Percentiles rank a stretch among this genome's conserved stretches.
phyloP scores from a whole-genome alignment of 2,797 vertebrate species.

The Tadarida brasiliensis region DNA sequence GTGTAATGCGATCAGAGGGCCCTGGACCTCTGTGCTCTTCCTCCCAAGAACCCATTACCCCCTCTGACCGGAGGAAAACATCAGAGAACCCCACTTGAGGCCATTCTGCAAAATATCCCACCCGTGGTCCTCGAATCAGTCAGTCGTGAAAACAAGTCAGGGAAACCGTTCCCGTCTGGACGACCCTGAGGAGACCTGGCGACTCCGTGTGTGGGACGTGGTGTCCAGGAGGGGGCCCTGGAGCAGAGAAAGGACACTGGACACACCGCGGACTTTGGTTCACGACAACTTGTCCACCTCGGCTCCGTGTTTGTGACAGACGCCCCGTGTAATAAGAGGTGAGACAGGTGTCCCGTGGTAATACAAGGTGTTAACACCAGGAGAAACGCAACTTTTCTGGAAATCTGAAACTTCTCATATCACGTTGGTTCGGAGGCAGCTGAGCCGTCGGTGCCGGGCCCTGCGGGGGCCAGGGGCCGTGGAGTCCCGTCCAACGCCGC shows the following conservation, averaged over 20 bases:
- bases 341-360: not conserved
- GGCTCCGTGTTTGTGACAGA: not conserved
- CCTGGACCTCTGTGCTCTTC: not conserved
- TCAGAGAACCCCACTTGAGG: rapidly evolving
- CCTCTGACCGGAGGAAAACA: not conserved
- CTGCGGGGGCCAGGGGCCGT: not conserved
- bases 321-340: too few relatives aligned
- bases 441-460: not conserved
- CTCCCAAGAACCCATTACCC: not conserved
- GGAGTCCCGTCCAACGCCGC: not conserved
- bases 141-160: not conserved
- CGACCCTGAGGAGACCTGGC: not conserved
- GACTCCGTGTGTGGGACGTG: rapidly evolving
- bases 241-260: too few relatives aligned
- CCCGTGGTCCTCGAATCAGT: not conserved
- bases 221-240: too few relatives aligned
- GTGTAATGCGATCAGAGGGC: rapidly evolving
- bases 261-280: not conserved
- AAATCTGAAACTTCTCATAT: not conserved
- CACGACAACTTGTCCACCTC: rapidly evolving
- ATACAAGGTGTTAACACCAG: not conserved
- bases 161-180: not conserved
- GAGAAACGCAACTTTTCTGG: not conserved
- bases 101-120: not conserved
- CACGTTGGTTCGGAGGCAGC: not conserved